Percentiles rank a stretch among this genome's conserved stretches.
Evolutionary conservation across 2,113 vertebrate species (phyloP).

Genomic region (Gopherus flavomarginatus): DNA sequence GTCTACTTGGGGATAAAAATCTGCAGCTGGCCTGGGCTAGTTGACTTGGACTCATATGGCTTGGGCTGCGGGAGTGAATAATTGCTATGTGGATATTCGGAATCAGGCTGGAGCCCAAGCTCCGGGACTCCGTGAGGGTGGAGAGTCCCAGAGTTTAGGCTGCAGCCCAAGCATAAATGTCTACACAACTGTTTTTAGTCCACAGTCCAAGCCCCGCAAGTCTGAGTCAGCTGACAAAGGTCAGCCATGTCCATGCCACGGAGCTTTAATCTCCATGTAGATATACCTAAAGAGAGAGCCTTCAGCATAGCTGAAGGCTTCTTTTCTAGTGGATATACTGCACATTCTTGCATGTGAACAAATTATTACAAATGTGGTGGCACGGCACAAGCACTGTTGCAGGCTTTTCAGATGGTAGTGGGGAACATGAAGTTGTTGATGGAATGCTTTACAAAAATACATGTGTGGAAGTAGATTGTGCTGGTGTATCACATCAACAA

Average conservation of each 20-base stretch:
- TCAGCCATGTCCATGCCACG: background rate
- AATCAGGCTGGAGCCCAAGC: background rate
- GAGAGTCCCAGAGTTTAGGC: background rate
- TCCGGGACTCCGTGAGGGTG: background rate
- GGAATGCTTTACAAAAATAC: background rate
- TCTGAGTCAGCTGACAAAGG: too few species aligned
- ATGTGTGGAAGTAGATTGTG: rapidly evolving
- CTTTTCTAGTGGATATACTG: background rate
- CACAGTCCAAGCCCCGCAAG: background rate
- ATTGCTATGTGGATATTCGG: background rate
- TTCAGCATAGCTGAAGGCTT: background rate
- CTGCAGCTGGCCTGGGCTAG: background rate
- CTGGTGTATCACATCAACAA: background rate
- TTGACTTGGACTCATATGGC: background rate
- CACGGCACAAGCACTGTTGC: background rate
- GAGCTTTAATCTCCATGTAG: background rate
- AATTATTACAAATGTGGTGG: background rate
- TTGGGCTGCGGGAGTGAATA: background rate
- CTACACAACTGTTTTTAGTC: background rate
- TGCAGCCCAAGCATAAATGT: background rate
- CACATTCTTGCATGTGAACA: background rate
- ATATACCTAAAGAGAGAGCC: background rate
- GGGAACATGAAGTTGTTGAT: background rate
- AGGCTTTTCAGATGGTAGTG: background rate
- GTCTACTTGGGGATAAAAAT: background rate